These are phyloP conservation scores for Exephanes ischioxanthus DNA, from an alignment of 2,888 invertebrate species.

Conservation along the genomic window DNA sequence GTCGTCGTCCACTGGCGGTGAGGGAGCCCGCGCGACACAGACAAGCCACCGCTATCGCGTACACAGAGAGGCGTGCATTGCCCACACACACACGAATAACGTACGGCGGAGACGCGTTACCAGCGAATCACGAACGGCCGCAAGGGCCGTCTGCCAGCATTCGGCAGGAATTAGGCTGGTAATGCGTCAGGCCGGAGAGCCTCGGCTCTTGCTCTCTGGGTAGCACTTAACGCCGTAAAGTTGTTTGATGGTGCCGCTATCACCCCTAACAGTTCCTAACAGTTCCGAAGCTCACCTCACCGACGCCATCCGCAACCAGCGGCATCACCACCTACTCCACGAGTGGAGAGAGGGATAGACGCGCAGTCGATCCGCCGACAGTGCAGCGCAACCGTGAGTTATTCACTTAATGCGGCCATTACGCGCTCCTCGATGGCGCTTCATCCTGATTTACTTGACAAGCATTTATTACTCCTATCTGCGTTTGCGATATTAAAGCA, in stretches of 20 bases:
- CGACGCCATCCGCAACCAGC: constrained; percentile 45
- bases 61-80: background rate
- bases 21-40: constrained; percentile 16
- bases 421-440: constrained; percentile 83
- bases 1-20: constrained; percentile 27
- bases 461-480: constrained; percentile 83
- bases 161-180: constrained; percentile 80
- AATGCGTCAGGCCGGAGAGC: constrained; percentile 76
- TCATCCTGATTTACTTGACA: constrained; percentile 84
- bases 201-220: constrained; percentile 66
- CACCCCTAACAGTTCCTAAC: constrained; percentile 79
- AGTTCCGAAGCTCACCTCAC: constrained; percentile 69
- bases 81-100: background rate
- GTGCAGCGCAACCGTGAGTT: constrained; percentile 79
- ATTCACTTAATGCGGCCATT: constrained; percentile 84
- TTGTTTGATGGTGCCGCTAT: constrained; percentile 82
- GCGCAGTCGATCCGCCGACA: constrained; percentile 70
- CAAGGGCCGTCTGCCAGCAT: constrained; percentile 66
- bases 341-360: constrained; percentile 6
- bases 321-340: constrained; percentile 33
- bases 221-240: constrained; percentile 81
- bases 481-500: constrained; percentile 77
- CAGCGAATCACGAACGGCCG: constrained; percentile 55
- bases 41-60: constrained; percentile 12
- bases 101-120: constrained; percentile 32